Percentiles rank a stretch among this genome's conserved stretches.
These are phyloP conservation scores for Thomomys bottae DNA, from an alignment of 2,113 vertebrate genomes.

Conservation along the genomic window DNA sequence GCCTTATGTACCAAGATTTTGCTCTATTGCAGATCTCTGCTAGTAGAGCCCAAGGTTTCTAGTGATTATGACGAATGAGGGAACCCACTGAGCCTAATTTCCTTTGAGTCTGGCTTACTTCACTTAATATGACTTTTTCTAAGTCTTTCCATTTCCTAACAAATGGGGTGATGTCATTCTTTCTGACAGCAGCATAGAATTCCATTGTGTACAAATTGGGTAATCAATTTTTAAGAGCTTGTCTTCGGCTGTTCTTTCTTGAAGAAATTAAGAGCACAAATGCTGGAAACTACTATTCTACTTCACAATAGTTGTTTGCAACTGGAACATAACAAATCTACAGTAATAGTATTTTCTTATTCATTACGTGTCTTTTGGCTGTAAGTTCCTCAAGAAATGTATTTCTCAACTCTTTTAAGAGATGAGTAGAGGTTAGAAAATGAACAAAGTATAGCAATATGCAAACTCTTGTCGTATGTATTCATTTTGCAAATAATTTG, in stretches of 20 bases:
- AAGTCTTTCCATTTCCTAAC: no score
- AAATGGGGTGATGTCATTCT: no score
- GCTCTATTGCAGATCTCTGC: no score
- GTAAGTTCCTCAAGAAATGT: not conserved
- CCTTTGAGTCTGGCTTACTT: no score
- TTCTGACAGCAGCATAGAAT: no score
- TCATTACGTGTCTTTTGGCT: conserved; percentile 26
- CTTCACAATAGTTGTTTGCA: conserved; percentile 34
- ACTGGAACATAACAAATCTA: conserved; percentile 58
- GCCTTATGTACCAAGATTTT: no score
- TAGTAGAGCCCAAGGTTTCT: no score
- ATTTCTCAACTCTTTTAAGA: not conserved
- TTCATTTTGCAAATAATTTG: not conserved
- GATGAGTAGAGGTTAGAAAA: not conserved
- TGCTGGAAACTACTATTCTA: conserved; percentile 42
- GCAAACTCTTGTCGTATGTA: not conserved
- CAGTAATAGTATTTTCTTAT: conserved; percentile 27
- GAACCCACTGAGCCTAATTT: no score
- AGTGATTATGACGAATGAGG: no score
- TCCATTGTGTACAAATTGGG: no score
- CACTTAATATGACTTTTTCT: no score
- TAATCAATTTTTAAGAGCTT: conserved; percentile 64
- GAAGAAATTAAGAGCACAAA: conserved; percentile 54
- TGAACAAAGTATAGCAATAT: not conserved
- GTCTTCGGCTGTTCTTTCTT: conserved; percentile 35